Base-by-base conservation (phyloP, 53 echinoderm and acorn worm genomes). In the Hippasteria phrygiana region DNA sequence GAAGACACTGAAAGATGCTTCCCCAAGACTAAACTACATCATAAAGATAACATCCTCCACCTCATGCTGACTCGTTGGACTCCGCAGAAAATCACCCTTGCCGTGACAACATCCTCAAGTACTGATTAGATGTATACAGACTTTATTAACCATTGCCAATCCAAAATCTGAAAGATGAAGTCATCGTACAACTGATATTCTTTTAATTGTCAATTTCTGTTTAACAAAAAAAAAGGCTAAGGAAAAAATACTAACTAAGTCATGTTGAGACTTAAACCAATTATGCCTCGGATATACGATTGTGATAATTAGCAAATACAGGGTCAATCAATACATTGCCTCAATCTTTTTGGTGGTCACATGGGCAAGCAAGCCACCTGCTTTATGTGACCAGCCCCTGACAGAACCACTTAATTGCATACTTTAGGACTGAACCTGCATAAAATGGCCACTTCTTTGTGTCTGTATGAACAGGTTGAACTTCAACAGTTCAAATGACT, bases 1-100 rank as follows among this genome's bases (percentile, higher is more conserved):
- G 16, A 29, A 31, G 33, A 53, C 8, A 31, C 37, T 2, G 9
- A 13, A 18, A 20, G 3, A 8, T 28, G 76, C 50, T 28, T 13
- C 26, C 17, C 4, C 22, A 18, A 24, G 34, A 54, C 59, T 56
- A 29, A 20, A 38, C 1, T n/a, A n/a, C n/a, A n/a, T n/a, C 11
- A 62, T 59, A 20, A 62, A 41, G 62, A 79, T 41, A 42, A 3
- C 41, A 11, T n/a, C 62, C 79, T 62, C 79, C 79, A 79, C 79
- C 79, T 10, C 40, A 62, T 79, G 79, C 79, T 20, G 42, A 79
- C 59, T 40, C 56, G 28, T 36, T 11, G 12, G 73, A 39, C 62
- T 24, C 62, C 13, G 79, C 20, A 0, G 42, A 79, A 79, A 79
- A 36, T 62, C 62, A 62, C 56, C 9, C 38, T 79, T 40, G 59